Conservation (phyloP, 2,888 invertebrate genomes). For the Pandemis heparana region DNA sequence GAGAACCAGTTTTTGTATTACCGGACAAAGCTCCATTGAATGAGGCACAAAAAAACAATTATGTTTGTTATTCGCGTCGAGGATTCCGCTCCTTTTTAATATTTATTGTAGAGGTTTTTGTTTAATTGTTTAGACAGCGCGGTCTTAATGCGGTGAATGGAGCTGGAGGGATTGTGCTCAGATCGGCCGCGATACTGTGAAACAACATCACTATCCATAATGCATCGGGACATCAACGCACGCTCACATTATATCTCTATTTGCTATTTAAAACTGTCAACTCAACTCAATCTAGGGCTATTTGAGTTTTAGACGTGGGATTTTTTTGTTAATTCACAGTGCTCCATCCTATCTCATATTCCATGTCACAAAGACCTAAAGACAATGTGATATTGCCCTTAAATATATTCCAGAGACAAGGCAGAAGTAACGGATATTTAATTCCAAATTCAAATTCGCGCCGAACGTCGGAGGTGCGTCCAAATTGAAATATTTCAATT, state of each 20-base stretch:
- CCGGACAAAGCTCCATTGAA: constrained; percentile 79
- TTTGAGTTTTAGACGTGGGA: constrained; percentile 16
- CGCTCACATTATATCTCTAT: constrained; percentile 30
- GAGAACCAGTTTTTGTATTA: constrained; percentile 76
- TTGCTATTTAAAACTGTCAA: constrained; percentile 26
- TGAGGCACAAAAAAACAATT: constrained; percentile 81
- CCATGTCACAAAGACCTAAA: not conserved
- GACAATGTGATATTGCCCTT: not conserved
- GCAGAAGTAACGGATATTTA: constrained; percentile 54
- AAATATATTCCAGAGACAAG: not conserved
- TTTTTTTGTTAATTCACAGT: not conserved
- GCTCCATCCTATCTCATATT: not conserved
- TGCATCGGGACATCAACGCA: constrained; percentile 34
- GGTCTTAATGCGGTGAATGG: constrained; percentile 48
- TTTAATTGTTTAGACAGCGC: constrained; percentile 67
- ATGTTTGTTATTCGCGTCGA: constrained; percentile 80
- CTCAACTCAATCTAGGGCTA: constrained; percentile 12
- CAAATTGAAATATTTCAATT: constrained; percentile 85
- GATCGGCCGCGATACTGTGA: constrained; percentile 47
- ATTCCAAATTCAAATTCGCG: constrained; percentile 63
- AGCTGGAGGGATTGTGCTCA: not conserved
- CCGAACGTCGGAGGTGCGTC: constrained; percentile 47
- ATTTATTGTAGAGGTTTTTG: constrained; percentile 68
- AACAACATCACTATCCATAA: constrained; percentile 35
- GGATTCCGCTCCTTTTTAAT: constrained; percentile 68